Base-by-base conservation (phyloP, 1,140 invertebrate genomes). In the Meloidogyne chitwoodi region DNA sequence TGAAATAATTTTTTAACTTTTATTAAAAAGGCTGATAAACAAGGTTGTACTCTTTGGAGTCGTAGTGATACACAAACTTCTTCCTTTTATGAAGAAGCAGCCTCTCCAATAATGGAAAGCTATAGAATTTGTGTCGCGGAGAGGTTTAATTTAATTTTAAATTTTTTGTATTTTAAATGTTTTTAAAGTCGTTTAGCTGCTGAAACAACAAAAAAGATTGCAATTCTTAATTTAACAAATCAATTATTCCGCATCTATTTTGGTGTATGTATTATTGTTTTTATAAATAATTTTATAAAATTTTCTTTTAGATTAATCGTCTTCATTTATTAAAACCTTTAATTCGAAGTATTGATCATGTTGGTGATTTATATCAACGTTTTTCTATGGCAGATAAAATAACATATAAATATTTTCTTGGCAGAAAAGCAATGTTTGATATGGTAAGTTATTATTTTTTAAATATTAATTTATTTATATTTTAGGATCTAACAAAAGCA, bases 211-310 rank as follows among this genome's bases (percentile, higher is more conserved):
- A 98, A 98, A 88, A 91, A 94, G 85, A 92, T 94, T 90, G 95
- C 95, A 77, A 98, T 98, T 94, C 88, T 99, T 81, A 92, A 92
- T 81, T 89, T 99, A 61, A 94, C 97, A 0, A 98, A 98, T 89
- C 95, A 99, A 88, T 89, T 99, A 14, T 93, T 98, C 74, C 98
- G 98, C 90, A 93, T 99, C 4, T 99, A 98, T 88, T 98, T 98
- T 86, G 91, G 92, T 79, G 96, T 97, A 76, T 71, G 66, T 64
- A n/a, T 31, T n/a, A 31, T 44, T 44, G 16, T 11, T 24, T 24
- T 44, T 24, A 44, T 56, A 16, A n/a, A 12, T 56, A 64, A 62
- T 64, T 41, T 12, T n/a, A 16, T 24, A 72, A 68, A 68, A 5
- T 63, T 44, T 68, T 24, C 29, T 8, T 83, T 68, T 56, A 81